A percentile compares a stretch with the other conserved stretches of the same genome.
These are phyloP conservation scores for Spicauda simplicius DNA, from an alignment of 2,888 invertebrate species.

Conservation along the genomic window DNA sequence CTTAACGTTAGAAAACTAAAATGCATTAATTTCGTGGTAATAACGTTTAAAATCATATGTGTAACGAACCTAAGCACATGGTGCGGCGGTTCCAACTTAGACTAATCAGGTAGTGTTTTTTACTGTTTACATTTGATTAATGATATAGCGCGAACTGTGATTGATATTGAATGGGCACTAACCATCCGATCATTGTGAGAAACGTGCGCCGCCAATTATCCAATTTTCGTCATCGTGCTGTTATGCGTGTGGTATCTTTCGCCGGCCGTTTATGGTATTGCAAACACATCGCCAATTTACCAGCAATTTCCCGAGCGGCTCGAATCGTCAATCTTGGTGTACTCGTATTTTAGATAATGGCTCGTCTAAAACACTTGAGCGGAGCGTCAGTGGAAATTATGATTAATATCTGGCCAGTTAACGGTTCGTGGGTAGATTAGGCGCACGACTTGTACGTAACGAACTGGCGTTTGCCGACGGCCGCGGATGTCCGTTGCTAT, in stretches of 20 bases:
- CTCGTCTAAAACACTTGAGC: slow-evolving; percentile 77
- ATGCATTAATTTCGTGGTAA: too few relatives aligned
- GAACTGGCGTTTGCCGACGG: slow-evolving; percentile 42
- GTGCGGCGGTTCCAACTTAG: slow-evolving; percentile 11
- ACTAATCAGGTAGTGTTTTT: slow-evolving; percentile 47
- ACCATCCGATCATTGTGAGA: slow-evolving; percentile 46
- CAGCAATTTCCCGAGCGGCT: slow-evolving; percentile 46
- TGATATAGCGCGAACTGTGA: slow-evolving; percentile 39
- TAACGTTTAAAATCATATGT: too few relatives aligned
- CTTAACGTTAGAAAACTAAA: too few relatives aligned
- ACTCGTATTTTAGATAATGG: slow-evolving; percentile 68
- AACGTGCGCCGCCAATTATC: slow-evolving; percentile 56
- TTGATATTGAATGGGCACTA: slow-evolving; percentile 46
- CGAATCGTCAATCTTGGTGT: slow-evolving; percentile 49
- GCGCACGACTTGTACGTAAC: slow-evolving; percentile 45
- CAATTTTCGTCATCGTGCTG: slow-evolving; percentile 61
- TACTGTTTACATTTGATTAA: slow-evolving; percentile 48
- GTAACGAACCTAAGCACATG: slow-evolving; percentile 25
- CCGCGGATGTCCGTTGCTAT: slow-evolving; percentile 60
- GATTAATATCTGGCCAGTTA: slow-evolving; percentile 78
- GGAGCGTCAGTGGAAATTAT: slow-evolving; percentile 77
- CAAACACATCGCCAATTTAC: slow-evolving; percentile 37
- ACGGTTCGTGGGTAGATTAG: slow-evolving; percentile 54
- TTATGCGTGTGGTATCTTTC: slow-evolving; percentile 47
- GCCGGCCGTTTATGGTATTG: slow-evolving; percentile 44